Conservation (phyloP, 2,888 invertebrate genomes). For the Agrilus cyanescens region DNA sequence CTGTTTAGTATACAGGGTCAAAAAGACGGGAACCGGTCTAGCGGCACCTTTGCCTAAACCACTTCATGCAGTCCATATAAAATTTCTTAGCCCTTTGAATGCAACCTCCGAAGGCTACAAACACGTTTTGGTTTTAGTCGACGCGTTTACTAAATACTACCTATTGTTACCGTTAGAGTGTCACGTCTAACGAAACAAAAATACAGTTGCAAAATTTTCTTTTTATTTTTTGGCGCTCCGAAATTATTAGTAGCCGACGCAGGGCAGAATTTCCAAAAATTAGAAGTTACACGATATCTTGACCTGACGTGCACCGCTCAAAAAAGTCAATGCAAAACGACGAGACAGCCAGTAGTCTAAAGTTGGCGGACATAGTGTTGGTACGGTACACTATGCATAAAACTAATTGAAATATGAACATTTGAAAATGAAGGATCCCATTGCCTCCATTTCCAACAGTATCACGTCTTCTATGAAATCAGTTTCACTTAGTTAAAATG, state of each 20-base stretch:
- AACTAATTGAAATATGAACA: no score
- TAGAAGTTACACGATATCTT: no score
- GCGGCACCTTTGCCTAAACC: slow-evolving; percentile 6
- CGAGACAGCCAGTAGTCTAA: not conserved
- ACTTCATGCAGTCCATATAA: slow-evolving; percentile 11
- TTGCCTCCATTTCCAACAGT: no score
- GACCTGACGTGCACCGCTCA: slow-evolving; percentile 14
- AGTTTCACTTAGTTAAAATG: no score
- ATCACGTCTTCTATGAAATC: no score
- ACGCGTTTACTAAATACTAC: no score
- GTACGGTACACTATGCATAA: no score
- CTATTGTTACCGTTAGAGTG: slow-evolving; percentile 10
- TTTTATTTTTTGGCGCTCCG: slow-evolving; percentile 16
- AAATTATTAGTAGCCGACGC: no score
- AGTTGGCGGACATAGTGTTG: slow-evolving; percentile 6
- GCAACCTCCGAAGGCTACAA: slow-evolving; percentile 8
- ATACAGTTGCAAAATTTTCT: no score
- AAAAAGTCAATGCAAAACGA: no score
- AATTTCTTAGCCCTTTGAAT: slow-evolving; percentile 11
- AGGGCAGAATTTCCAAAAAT: no score
- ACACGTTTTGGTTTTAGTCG: slow-evolving; percentile 12
- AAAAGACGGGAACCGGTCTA: slow-evolving; percentile 17
- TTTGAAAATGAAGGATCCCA: no score
- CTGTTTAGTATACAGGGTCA: slow-evolving; percentile 19
- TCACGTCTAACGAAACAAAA: slow-evolving; percentile 10